Conservation (phyloP, 2,797 vertebrate species). For the Perodicticus potto region DNA sequence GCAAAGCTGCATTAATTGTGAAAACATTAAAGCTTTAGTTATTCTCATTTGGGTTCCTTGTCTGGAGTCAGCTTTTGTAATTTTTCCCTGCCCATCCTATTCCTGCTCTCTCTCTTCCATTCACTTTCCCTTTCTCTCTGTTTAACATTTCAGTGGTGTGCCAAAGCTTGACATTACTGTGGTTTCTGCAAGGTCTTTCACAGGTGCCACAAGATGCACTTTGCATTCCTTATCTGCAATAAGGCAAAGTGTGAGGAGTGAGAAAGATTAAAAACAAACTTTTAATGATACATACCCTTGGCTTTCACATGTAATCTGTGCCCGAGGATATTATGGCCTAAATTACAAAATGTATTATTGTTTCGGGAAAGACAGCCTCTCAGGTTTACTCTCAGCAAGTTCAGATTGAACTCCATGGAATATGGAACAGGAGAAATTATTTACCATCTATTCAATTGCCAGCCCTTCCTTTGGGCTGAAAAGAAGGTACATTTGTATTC, state of each 20-base stretch:
- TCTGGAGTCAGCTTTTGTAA: conserved; percentile 77
- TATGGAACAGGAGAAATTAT: conserved; percentile 86
- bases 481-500: conserved; percentile 81
- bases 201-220: conserved; percentile 71
- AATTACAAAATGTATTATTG: conserved; percentile 84
- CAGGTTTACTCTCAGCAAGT: conserved; percentile 76
- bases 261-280: conserved; percentile 85
- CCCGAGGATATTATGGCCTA: conserved; percentile 85
- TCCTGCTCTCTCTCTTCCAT: neutral
- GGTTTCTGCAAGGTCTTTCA: conserved; percentile 84
- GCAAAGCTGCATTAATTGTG: conserved; percentile 86
- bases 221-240: conserved; percentile 77
- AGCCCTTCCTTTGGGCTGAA: conserved; percentile 76
- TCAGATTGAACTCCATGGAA: conserved; percentile 83
- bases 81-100: conserved; percentile 30
- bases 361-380: conserved; percentile 72
- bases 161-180: conserved; percentile 74
- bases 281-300: conserved; percentile 80
- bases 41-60: conserved; percentile 76
- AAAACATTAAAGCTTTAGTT: conserved; percentile 82
- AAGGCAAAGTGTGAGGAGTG: conserved; percentile 66
- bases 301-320: conserved; percentile 85
- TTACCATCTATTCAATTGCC: conserved; percentile 76
- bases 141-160: conserved; percentile 78
- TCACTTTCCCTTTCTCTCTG: neutral